Conservation (phyloP, 2,113 vertebrate species). For the Oreotrochilus melanogaster region DNA sequence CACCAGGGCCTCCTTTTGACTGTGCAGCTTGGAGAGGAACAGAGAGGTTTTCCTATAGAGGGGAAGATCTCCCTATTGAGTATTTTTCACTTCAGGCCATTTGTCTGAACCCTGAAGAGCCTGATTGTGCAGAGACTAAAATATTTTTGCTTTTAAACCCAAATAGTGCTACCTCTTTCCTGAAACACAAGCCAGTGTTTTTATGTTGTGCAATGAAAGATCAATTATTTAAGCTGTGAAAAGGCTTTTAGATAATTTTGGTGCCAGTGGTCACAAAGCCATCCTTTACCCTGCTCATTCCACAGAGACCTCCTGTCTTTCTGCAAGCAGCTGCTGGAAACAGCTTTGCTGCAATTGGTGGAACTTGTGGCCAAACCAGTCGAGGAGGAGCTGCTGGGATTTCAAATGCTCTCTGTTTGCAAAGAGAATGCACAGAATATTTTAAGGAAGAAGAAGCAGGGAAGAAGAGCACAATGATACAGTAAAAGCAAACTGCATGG, state of each 20-base stretch:
- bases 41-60: background rate
- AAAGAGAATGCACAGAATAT: background rate
- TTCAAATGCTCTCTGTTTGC: constrained; percentile 5
- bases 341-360: background rate
- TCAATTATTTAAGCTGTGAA: background rate
- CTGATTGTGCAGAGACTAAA: background rate
- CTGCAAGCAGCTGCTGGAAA: background rate
- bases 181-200: constrained; percentile 15
- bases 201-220: constrained; percentile 15
- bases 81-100: background rate
- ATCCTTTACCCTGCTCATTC: background rate
- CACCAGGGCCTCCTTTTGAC: background rate
- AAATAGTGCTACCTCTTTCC: background rate
- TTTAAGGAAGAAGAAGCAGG: background rate
- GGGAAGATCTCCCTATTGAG: background rate
- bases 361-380: background rate
- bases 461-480: background rate
- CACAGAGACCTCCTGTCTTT: constrained; percentile 24
- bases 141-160: constrained; percentile 13
- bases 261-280: background rate
- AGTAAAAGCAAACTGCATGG: background rate
- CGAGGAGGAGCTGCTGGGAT: background rate
- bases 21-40: background rate
- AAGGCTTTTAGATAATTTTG: background rate
- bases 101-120: background rate